These are phyloP conservation scores for Styela plicata DNA, from an alignment of 23 tunicate genomes.

Conservation along the genomic window DNA sequence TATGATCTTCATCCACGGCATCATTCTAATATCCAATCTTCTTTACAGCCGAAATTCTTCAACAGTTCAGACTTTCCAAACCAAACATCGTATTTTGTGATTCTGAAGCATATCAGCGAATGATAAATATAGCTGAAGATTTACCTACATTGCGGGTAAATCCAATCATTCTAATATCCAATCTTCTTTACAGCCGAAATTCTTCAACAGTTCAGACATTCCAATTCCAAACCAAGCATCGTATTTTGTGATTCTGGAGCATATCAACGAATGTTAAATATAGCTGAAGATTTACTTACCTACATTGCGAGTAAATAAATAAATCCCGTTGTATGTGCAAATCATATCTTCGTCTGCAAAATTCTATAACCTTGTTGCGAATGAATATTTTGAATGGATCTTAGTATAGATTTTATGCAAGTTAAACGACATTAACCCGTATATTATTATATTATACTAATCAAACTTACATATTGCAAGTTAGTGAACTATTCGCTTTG, in stretches of 20 bases:
- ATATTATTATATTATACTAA: too few species aligned
- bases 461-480: too few species aligned
- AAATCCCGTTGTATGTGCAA: too few species aligned
- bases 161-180: too few species aligned
- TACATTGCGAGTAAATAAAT: constrained; percentile 33
- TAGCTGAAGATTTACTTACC: constrained; percentile 26
- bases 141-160: constrained; percentile 31
- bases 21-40: too few species aligned
- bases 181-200: constrained; percentile 54
- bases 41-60: constrained; percentile 43
- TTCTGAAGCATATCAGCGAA: background rate
- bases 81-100: constrained; percentile 43
- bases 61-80: constrained; percentile 35
- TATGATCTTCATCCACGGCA: too few species aligned
- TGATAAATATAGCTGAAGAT: constrained; percentile 27
- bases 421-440: too few species aligned
- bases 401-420: too few species aligned
- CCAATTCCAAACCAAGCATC: constrained; percentile 17
- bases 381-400: too few species aligned
- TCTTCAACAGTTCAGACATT: constrained; percentile 32
- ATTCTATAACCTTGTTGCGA: too few species aligned
- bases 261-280: constrained; percentile 11
- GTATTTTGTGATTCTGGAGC: constrained; percentile 30
- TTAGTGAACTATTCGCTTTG: too few species aligned
- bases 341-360: too few species aligned